Evolutionary conservation across 2,113 vertebrate genomes (phyloP).

Genomic region (Brachyhypopomus gauderio): DNA sequence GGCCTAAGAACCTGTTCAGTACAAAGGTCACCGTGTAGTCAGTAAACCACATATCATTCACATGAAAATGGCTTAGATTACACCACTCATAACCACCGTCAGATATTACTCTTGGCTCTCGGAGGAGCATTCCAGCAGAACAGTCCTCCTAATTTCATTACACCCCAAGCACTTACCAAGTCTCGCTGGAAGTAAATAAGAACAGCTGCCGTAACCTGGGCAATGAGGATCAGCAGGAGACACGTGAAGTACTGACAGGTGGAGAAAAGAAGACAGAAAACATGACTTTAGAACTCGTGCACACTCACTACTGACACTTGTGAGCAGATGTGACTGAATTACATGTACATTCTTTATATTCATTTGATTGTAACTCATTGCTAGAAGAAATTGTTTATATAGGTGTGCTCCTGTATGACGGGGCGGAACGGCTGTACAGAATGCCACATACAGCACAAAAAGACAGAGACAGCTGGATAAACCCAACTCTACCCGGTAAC

Average conservation of each 20-base stretch:
- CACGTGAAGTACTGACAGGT: slow-evolving; percentile 85
- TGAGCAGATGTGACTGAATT: neutral
- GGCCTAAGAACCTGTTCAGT: too few relatives aligned
- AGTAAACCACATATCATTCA: neutral
- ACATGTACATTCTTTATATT: too few relatives aligned
- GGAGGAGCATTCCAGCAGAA: neutral
- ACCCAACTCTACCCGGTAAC: slow-evolving; percentile 59
- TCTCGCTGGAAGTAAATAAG: slow-evolving; percentile 87
- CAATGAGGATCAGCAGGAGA: slow-evolving; percentile 86
- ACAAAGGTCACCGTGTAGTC: too few relatives aligned
- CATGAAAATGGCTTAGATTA: neutral
- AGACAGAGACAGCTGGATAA: slow-evolving; percentile 63
- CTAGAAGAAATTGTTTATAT: neutral
- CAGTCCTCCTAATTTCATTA: neutral
- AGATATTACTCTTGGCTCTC: neutral
- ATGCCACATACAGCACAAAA: neutral
- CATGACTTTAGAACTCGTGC: neutral
- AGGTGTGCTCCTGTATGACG: neutral
- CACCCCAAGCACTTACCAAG: slow-evolving; percentile 70
- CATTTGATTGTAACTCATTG: too few relatives aligned
- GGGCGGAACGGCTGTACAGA: neutral
- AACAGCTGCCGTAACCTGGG: slow-evolving; percentile 80
- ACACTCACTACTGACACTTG: neutral
- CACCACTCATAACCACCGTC: neutral
- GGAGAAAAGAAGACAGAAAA: slow-evolving; percentile 27